Evolutionary conservation across 2,888 invertebrate species (phyloP), one percentile per base, ranked within the genome.

Genomic region (Scelioninae gen. 1): DNA sequence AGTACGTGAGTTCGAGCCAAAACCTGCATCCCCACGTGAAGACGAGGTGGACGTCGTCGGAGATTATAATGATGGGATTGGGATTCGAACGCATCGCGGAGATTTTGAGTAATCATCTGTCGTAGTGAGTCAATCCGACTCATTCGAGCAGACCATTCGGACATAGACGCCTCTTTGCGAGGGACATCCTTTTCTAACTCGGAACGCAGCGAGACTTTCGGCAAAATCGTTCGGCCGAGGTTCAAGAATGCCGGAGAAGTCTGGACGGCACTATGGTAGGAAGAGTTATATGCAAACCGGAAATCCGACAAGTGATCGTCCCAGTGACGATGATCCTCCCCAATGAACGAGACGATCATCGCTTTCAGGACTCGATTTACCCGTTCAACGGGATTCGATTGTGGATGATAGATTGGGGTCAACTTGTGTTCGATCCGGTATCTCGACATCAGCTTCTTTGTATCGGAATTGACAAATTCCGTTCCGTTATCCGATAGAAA

Each of bases 401-500:
- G 62, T 0, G 58, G 58, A 15, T 58, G 58, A 10, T 40, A 63
- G 5, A 29, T 4, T 15, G 77, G 69, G 0, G 69, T 69, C 6
- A 47, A 45, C 0, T 5, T 1, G 9, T 72, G 65, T 5, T 0
- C 1, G 5, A 45, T 32, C 8, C 63, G 31, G 0, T 10, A 15
- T 13, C 5, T 32, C 0, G 0, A 1, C 5, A 43, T 31, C 0
- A 63, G 29, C 1, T 55, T 23, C 0, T 10, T 16, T 0, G 79
- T 5, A 9, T 34, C 34, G 0, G 40, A 29, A 34, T 84, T 83
- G 0, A 68, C 63, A 49, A 85, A 86, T 43, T 86, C 83, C 4
- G 83, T 82, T 0, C 87, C 87, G 58, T 87, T 86, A 43, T 88
- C 88, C 0, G 75, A 76, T 0, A 88, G 43, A 1, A 88, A 38